phyloP scores from a whole-genome alignment of 2,113 vertebrate genomes.

The Damaliscus lunatus region DNA sequence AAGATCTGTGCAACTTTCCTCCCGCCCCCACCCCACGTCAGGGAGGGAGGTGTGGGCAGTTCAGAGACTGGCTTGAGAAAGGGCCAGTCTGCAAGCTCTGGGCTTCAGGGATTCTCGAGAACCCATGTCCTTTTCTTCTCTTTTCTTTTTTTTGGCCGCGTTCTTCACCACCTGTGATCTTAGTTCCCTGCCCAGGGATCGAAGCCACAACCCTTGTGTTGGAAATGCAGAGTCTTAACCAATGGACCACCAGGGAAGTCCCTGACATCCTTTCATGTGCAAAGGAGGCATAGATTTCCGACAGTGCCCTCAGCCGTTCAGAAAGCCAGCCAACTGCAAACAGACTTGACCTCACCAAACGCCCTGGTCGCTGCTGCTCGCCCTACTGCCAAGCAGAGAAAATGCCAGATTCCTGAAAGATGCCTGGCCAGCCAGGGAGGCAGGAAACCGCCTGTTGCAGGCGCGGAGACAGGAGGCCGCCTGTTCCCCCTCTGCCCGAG shows the following conservation, averaged over 20 bases:
- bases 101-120: neutral
- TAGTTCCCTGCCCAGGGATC: neutral
- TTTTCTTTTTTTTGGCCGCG: accelerated
- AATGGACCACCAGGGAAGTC: neutral
- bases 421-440: neutral
- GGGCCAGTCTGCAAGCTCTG: neutral
- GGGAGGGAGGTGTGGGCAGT: neutral
- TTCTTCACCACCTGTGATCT: neutral
- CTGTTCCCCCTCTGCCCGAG: accelerated
- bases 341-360: neutral
- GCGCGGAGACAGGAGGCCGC: neutral
- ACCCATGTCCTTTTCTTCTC: neutral
- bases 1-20: neutral
- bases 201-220: neutral
- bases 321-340: neutral
- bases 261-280: neutral
- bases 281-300: neutral
- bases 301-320: neutral
- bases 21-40: neutral
- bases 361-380: accelerated
- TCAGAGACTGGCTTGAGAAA: neutral
- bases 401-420: neutral
- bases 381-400: neutral
- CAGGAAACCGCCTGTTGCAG: accelerated
- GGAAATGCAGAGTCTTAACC: neutral